Percentiles rank a stretch among this genome's conserved stretches.
Conservation (phyloP, 2,113 vertebrate species). For the Archilochus colubris region DNA sequence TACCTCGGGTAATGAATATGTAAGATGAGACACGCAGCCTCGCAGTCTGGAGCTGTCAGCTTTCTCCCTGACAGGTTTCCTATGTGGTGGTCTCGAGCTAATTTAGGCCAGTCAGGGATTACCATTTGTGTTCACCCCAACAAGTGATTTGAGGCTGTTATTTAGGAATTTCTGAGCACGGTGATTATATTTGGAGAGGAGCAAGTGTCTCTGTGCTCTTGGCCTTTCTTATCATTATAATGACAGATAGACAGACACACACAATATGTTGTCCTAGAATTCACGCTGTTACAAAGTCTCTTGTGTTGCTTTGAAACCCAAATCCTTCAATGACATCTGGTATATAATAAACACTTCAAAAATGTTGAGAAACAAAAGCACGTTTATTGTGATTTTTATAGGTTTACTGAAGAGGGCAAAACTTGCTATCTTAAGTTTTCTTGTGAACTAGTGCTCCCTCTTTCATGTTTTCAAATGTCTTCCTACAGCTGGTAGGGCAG, state of each 20-base stretch:
- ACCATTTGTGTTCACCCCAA: constrained; percentile 33
- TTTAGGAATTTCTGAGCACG: constrained; percentile 4
- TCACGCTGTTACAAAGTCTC: constrained; percentile 12
- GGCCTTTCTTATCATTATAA: constrained; percentile 36
- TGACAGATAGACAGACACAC: constrained; percentile 48
- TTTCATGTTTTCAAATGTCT: neutral
- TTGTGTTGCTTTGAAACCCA: constrained; percentile 40
- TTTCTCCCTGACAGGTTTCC: constrained; percentile 13
- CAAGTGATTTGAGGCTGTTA: neutral
- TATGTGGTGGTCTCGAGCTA: neutral
- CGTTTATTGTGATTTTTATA: neutral
- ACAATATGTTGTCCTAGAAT: constrained; percentile 66
- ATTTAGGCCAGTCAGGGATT: constrained; percentile 52
- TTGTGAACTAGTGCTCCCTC: neutral
- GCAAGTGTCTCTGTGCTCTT: constrained; percentile 25
- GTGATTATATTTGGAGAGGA: constrained; percentile 46
- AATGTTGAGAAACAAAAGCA: neutral
- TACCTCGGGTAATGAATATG: constrained; percentile 3
- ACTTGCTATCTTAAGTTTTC: neutral
- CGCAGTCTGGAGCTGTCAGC: neutral
- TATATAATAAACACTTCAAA: constrained; percentile 32
- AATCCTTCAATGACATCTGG: constrained; percentile 44
- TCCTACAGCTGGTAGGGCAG: neutral
- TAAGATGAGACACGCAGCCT: constrained; percentile 38
- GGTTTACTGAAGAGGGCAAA: neutral